Evolutionary conservation across 2,113 vertebrate genomes (phyloP).

Genomic region (Candoia aspera): DNA sequence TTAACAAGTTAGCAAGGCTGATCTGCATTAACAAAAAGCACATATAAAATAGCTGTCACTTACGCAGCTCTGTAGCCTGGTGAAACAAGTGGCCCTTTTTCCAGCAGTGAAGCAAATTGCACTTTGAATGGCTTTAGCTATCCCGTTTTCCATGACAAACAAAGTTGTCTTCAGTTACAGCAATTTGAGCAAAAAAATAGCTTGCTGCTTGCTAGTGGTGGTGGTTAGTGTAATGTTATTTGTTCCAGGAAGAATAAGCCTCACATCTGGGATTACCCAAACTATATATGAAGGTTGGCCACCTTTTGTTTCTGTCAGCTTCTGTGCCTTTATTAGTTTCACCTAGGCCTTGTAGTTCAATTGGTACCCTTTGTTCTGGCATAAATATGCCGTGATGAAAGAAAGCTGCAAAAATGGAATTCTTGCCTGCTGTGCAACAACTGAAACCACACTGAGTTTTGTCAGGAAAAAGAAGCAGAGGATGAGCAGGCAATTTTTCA

Average conservation of each 20-base stretch:
- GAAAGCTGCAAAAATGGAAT: background rate
- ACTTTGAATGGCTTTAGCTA: constrained; percentile 2
- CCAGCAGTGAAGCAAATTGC: background rate
- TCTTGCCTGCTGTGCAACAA: background rate
- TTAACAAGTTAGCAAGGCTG: background rate
- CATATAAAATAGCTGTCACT: background rate
- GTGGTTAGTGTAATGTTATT: background rate
- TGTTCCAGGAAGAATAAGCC: background rate
- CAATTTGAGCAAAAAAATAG: background rate
- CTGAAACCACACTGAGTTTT: background rate
- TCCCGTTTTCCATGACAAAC: constrained; percentile 28
- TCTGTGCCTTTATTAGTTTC: background rate
- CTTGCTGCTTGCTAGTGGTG: constrained; percentile 13
- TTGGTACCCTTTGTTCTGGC: background rate
- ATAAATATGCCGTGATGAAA: background rate
- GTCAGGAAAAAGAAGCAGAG: background rate
- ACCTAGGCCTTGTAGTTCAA: background rate
- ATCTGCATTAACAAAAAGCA: background rate
- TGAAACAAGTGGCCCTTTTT: background rate
- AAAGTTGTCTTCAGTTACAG: background rate
- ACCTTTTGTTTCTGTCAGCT: background rate
- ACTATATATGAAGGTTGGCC: background rate
- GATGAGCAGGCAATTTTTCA: background rate
- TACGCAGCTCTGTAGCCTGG: constrained; percentile 23
- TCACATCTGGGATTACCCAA: background rate